Evolutionary conservation across 2,888 invertebrate genomes (phyloP).

Genomic region (Ferdinandea cuprea): DNA sequence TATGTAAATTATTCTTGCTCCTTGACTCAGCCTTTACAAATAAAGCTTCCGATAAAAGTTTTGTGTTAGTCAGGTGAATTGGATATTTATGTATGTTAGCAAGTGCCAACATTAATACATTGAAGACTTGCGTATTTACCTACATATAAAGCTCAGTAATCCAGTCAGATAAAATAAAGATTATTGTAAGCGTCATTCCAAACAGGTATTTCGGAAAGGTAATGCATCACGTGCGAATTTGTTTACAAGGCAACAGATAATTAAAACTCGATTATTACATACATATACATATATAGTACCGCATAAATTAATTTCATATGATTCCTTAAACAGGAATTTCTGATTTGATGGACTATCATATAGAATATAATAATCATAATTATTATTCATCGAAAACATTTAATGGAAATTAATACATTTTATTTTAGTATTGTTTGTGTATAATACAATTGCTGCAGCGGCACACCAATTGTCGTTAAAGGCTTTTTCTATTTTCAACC

Average conservation of each 20-base stretch:
- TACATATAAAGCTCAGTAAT: not conserved
- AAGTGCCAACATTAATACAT: not conserved
- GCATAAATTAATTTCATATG: too few relatives aligned
- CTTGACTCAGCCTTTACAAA: not conserved
- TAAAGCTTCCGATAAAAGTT: conserved; percentile 31
- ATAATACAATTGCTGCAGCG: too few relatives aligned
- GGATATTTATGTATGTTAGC: not conserved
- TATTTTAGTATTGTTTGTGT: too few relatives aligned
- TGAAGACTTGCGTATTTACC: not conserved
- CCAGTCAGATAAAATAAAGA: not conserved
- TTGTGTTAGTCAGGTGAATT: conserved; percentile 32
- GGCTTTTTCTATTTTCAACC: too few relatives aligned
- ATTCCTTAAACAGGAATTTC: too few relatives aligned
- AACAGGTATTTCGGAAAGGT: not conserved
- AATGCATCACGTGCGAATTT: conserved; percentile 45
- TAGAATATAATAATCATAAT: too few relatives aligned
- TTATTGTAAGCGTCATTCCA: conserved; percentile 17
- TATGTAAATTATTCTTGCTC: conserved; percentile 26
- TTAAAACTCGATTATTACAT: not conserved
- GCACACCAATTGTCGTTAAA: too few relatives aligned
- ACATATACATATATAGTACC: too few relatives aligned
- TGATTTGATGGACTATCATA: too few relatives aligned
- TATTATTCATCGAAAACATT: too few relatives aligned
- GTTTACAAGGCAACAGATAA: conserved; percentile 8
- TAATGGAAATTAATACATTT: too few relatives aligned